Evolutionary conservation across 2,888 invertebrate genomes (phyloP), one percentile per base, ranked within the genome.

Genomic region (Scaptomyza parva): DNA sequence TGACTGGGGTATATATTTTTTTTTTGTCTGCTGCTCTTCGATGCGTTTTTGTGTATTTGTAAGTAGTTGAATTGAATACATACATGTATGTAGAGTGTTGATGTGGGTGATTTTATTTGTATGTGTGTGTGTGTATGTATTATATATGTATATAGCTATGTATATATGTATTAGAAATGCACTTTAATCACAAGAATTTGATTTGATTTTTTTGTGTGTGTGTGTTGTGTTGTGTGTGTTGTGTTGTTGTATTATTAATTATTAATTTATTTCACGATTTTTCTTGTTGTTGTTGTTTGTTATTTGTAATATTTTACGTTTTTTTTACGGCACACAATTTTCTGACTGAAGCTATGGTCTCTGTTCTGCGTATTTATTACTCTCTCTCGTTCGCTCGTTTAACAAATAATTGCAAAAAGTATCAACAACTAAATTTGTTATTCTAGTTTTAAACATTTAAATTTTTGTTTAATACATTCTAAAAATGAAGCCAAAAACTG

Each of bases 391-490:
- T 37, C 63, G 63, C 65, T 77, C 68, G 82, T 72, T 84, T 67
- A 84, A 84, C 84, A 88, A 88, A 81, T 86, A 84, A 84, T 86
- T 88, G 81, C 75, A 83, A 86, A 74, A 85, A 88, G 82, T 86
- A 87, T 85, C 88, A 85, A 85, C 84, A 85, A 88, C 84, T 85
- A 84, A 88, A 85, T 88, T 88, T 88, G 88, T 85, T 85, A 84
- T 84, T 88, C 84, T 84, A 84, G 81, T 88, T 84, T 88, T 84
- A 80, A 84, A 84, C 82, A 73, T 88, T 84, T 86, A 74, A 66
- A 79, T 72, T 76, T 37, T 80, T n/a, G n/a, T n/a, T 83, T 66
- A 88, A 83, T 83, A 83, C 88, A 83, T 83, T 62, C 86, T 88
- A 86, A 80, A 85, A 76, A 76, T 66, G 28, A 87, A 79, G 68